phyloP scores from a whole-genome alignment of 2,888 invertebrate genomes.

The Julus scandinavius region DNA sequence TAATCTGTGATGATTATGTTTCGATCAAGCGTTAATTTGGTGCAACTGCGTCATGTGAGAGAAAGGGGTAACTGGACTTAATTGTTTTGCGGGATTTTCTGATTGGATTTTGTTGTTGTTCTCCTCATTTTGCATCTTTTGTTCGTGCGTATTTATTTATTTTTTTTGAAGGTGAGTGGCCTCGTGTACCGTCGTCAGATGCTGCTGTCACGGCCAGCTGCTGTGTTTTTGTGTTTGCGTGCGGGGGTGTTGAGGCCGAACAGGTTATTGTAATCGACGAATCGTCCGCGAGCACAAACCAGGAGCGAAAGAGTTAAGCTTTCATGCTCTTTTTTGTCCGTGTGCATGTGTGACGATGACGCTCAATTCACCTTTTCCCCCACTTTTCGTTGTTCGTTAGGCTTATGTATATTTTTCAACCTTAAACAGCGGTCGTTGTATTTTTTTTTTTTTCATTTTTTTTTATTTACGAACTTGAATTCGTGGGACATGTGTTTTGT shows the following conservation, averaged over 20 bases:
- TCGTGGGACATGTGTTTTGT: background rate
- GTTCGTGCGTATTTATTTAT: background rate
- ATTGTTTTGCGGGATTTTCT: background rate
- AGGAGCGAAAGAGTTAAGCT: conserved; percentile 19
- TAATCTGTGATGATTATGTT: no score
- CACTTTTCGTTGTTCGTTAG: conserved; percentile 16
- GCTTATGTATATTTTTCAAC: background rate
- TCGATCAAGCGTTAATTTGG: no score
- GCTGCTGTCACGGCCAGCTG: conserved; percentile 24
- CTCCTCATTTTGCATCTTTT: background rate
- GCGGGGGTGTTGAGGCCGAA: conserved; percentile 4
- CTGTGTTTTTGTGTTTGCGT: background rate
- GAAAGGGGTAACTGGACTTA: background rate
- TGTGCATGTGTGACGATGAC: no score
- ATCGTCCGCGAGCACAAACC: background rate
- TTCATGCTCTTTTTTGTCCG: no score
- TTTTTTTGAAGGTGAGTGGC: background rate
- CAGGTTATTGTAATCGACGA: conserved; percentile 32
- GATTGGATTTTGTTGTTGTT: background rate
- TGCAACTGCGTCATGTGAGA: background rate
- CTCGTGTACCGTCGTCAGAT: conserved; percentile 15
- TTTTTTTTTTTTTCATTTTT: background rate
- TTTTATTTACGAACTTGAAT: no score
- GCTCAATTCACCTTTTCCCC: conserved; percentile 29
- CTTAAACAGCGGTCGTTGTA: conserved; percentile 10